Base-by-base conservation (phyloP, 1,140 invertebrate genomes). In the Mamestra configurata region DNA sequence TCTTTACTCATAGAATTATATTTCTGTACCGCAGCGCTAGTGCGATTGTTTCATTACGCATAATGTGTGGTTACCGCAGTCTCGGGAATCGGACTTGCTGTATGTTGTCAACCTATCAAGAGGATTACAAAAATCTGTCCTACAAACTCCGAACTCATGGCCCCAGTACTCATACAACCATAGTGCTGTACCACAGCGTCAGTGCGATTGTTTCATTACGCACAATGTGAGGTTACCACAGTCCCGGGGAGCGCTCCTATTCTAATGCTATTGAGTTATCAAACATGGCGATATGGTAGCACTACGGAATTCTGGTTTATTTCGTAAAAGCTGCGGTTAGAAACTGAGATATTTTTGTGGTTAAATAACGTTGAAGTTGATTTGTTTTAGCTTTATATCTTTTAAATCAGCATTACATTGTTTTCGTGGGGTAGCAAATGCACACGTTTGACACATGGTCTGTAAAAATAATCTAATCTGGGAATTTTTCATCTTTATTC, bases 261-360 rank as follows among this genome's bases (percentile, higher is more conserved):
- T 49, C 59, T 53, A n/a, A 40, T 64, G 8, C 40, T 77, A 77
- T 77, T 77, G 61, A 77, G 61, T 77, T 77, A 68, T 77, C 75
- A 76, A 64, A 49, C 64, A 61, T 49, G 43, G 66, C 40, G 37
- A 2, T 24, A 24, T 27, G 20, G 22, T 37, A 37, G n/a, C 59
- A 64, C 8, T 40, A 20, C 20, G 40, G 11, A 46, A 70, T 27
- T 46, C 27, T 53, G 13, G 24, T 18, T 70, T 46, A 35, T 24
- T 68, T 46, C 35, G n/a, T 53, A 31, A 71, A 71, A 18, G 20
- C 15, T 40, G 35, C 1, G 7, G 53, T 24, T 11, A 57, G 7
- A 10, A 15, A 3, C 55, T 31, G 24, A 15, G 53, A 15, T 59
- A 31, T 27, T 59, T 13, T 8, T 24, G 2, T 8, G 2, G 2